A percentile compares a stretch with the other conserved stretches of the same genome.
Evolutionary conservation across 2,888 invertebrate genomes (phyloP).

Genomic region (Venustoraphidia nigricollis): DNA sequence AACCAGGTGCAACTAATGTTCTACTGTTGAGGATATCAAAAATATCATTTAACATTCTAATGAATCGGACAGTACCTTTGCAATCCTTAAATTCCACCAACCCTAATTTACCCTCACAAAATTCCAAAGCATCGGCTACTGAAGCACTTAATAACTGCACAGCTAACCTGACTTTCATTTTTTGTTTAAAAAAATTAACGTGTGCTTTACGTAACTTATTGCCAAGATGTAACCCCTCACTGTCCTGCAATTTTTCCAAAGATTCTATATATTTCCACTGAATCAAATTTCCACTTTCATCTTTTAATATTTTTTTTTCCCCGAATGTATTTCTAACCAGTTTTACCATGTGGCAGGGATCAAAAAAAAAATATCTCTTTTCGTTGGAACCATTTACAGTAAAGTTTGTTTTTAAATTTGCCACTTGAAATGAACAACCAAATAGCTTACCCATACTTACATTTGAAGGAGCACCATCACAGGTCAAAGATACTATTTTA

Average conservation of each 20-base stretch:
- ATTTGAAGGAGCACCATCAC: too few relatives aligned
- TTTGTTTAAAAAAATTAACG: conserved; percentile 7
- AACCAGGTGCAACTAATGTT: conserved; percentile 1
- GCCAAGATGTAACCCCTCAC: conserved; percentile 9
- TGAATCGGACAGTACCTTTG: conserved; percentile 5
- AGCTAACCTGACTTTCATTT: conserved; percentile 10
- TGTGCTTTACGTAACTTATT: conserved; percentile 9
- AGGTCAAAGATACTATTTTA: too few relatives aligned
- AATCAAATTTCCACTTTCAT: conserved; percentile 4
- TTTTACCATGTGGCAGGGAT: too few relatives aligned
- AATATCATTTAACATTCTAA: conserved; percentile 4
- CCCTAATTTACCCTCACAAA: conserved; percentile 4
- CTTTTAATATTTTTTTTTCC: too few relatives aligned
- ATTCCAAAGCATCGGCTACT: conserved; percentile 9
- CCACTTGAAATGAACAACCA: too few relatives aligned
- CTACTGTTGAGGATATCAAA: conserved; percentile 7
- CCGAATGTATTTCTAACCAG: too few relatives aligned
- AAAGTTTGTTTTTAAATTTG: too few relatives aligned
- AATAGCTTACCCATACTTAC: too few relatives aligned
- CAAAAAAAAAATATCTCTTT: too few relatives aligned
- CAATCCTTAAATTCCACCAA: conserved; percentile 4
- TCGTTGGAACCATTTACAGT: too few relatives aligned
- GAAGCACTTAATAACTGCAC: conserved; percentile 9
- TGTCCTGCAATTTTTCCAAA: conserved; percentile 8
- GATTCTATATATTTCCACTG: conserved; percentile 6